Percentiles rank a stretch among this genome's conserved stretches.
Conservation (phyloP, 2,888 invertebrate genomes). For the Parnassius orleans region DNA sequence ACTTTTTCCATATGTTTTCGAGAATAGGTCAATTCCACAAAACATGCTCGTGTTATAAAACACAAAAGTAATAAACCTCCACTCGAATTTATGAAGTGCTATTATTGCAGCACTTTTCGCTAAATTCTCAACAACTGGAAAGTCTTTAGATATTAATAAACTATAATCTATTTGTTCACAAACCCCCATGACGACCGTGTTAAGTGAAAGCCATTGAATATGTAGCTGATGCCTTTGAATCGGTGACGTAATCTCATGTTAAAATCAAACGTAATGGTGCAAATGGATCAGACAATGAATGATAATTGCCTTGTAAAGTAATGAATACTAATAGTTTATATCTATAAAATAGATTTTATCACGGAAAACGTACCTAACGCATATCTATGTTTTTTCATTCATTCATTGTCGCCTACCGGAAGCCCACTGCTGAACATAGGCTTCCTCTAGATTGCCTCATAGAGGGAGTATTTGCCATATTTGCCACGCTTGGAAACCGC, state of each 20-base stretch:
- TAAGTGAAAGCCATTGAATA: slow-evolving; percentile 26
- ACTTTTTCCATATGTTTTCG: slow-evolving; percentile 47
- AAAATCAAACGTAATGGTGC: slow-evolving; percentile 30
- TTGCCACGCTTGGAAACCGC: too few species aligned
- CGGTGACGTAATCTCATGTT: slow-evolving; percentile 26
- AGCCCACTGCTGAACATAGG: too few species aligned
- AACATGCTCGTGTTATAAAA: slow-evolving; percentile 51
- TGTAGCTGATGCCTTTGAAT: slow-evolving; percentile 25
- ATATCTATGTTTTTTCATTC: too few species aligned
- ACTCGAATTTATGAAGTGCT: slow-evolving; percentile 56
- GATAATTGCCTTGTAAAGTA: slow-evolving; percentile 26
- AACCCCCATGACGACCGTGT: slow-evolving; percentile 28
- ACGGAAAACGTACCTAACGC: not conserved
- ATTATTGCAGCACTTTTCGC: slow-evolving; percentile 52
- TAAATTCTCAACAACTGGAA: slow-evolving; percentile 36
- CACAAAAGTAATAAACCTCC: slow-evolving; percentile 54
- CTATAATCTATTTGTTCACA: slow-evolving; percentile 24
- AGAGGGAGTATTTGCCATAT: too few species aligned
- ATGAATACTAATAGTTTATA: slow-evolving; percentile 21
- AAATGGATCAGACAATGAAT: slow-evolving; percentile 32
- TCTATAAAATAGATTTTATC: slow-evolving; percentile 11
- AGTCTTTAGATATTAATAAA: slow-evolving; percentile 16
- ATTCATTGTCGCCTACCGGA: too few species aligned
- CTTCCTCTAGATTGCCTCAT: too few species aligned
- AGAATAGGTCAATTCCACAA: slow-evolving; percentile 49